Conservation (phyloP, 1,140 invertebrate genomes). For the Megalonaias nervosa region DNA sequence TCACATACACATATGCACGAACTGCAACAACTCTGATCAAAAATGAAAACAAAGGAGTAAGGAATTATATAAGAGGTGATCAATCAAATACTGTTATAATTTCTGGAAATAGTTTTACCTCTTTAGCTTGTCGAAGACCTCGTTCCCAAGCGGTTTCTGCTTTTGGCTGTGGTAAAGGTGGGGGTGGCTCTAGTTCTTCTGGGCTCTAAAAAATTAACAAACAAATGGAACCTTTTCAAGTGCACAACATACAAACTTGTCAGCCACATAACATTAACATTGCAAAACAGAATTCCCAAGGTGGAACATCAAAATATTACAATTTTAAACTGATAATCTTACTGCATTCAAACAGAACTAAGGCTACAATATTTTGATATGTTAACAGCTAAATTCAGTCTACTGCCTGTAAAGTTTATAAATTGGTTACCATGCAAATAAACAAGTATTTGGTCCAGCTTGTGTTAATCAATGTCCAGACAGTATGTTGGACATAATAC, state of each 20-base stretch:
- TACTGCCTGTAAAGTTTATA: too few species aligned
- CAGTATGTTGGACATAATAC: too few species aligned
- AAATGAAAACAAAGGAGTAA: neutral
- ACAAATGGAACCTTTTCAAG: too few species aligned
- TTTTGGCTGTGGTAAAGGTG: slow-evolving; percentile 73
- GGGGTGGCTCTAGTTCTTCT: slow-evolving; percentile 59
- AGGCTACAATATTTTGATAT: too few species aligned
- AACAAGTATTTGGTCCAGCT: too few species aligned
- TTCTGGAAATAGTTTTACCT: slow-evolving; percentile 75
- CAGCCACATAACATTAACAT: too few species aligned
- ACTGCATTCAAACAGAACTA: neutral
- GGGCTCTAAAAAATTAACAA: slow-evolving; percentile 25
- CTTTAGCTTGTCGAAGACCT: slow-evolving; percentile 90
- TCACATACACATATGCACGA: neutral
- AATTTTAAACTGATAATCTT: neutral
- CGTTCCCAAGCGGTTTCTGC: slow-evolving; percentile 94
- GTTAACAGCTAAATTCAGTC: too few species aligned
- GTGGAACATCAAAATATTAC: neutral
- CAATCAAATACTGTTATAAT: neutral
- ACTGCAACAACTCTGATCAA: neutral
- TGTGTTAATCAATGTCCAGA: too few species aligned
- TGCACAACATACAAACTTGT: too few species aligned
- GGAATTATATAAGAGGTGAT: neutral
- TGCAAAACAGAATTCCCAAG: too few species aligned
- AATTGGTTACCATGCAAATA: too few species aligned